These are phyloP conservation scores for Reinhardtius hippoglossoides DNA, from an alignment of 2,113 vertebrate genomes.

Conservation along the genomic window DNA sequence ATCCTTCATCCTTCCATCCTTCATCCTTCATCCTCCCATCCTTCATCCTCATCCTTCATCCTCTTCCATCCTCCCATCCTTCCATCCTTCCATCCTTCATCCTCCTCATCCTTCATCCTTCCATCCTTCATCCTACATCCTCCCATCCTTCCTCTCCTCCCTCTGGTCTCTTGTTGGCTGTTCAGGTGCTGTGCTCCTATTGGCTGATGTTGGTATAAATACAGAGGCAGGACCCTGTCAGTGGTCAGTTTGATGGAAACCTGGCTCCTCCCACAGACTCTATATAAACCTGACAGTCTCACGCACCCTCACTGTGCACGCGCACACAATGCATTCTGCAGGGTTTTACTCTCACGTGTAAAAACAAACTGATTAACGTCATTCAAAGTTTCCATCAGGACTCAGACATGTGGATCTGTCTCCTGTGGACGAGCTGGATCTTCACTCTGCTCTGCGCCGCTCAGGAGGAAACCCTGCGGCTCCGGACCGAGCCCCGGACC, in stretches of 20 bases:
- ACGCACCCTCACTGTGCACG: neutral
- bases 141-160: neutral
- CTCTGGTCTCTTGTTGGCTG: slow-evolving; percentile 37
- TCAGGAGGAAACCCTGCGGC: slow-evolving; percentile 1
- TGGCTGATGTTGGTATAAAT: slow-evolving; percentile 21
- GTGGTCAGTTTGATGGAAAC: neutral
- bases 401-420: slow-evolving; percentile 21
- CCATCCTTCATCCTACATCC: neutral
- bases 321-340: neutral
- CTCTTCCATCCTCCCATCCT: too few species aligned
- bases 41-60: too few species aligned
- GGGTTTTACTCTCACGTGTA: too few species aligned
- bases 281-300: neutral
- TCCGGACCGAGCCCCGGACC: neutral
- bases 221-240: neutral
- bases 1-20: too few species aligned
- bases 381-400: neutral
- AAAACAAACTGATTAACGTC: too few species aligned
- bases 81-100: too few species aligned
- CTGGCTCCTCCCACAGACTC: neutral
- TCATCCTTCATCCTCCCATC: too few species aligned
- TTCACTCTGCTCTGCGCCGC: slow-evolving; percentile 15
- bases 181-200: slow-evolving; percentile 2
- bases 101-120: too few species aligned
- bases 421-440: slow-evolving; percentile 38